Percentiles rank a stretch among this genome's conserved stretches.
phyloP scores from a whole-genome alignment of 2,888 invertebrate species.

The Mylabris sibirica region DNA sequence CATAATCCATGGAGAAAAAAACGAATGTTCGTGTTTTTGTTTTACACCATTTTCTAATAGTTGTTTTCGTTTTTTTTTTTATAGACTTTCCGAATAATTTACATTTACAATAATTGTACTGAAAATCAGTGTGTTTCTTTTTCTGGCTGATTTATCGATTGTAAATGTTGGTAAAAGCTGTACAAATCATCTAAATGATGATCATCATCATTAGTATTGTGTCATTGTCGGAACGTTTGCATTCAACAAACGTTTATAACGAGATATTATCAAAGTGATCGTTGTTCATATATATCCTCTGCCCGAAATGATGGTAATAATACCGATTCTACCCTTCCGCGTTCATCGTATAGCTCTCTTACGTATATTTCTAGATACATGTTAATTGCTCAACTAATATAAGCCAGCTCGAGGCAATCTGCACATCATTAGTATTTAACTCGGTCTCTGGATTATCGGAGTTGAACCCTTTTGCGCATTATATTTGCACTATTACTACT shows the following conservation, averaged over 20 bases:
- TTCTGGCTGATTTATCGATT: slow-evolving; percentile 24
- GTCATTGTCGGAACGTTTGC: neutral
- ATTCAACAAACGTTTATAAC: slow-evolving; percentile 17
- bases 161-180: slow-evolving; percentile 16
- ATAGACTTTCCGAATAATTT: neutral
- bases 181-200: slow-evolving; percentile 22
- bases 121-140: neutral
- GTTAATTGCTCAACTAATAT: slow-evolving; percentile 54
- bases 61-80: neutral
- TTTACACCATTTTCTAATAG: neutral
- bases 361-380: slow-evolving; percentile 44
- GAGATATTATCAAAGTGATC: slow-evolving; percentile 33
- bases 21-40: neutral
- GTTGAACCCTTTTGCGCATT: slow-evolving; percentile 23
- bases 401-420: slow-evolving; percentile 52
- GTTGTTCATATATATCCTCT: slow-evolving; percentile 15
- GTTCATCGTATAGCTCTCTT: slow-evolving; percentile 27
- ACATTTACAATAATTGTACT: neutral
- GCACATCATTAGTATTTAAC: slow-evolving; percentile 54
- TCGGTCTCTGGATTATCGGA: slow-evolving; percentile 46
- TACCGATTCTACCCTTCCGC: neutral
- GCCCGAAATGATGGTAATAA: neutral
- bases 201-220: neutral
- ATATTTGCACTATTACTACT: slow-evolving; percentile 1
- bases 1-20: neutral